Evolutionary conservation across 1,140 invertebrate genomes (phyloP), one percentile per base, ranked within the genome.

Genomic region (Zaprionus davidi): DNA sequence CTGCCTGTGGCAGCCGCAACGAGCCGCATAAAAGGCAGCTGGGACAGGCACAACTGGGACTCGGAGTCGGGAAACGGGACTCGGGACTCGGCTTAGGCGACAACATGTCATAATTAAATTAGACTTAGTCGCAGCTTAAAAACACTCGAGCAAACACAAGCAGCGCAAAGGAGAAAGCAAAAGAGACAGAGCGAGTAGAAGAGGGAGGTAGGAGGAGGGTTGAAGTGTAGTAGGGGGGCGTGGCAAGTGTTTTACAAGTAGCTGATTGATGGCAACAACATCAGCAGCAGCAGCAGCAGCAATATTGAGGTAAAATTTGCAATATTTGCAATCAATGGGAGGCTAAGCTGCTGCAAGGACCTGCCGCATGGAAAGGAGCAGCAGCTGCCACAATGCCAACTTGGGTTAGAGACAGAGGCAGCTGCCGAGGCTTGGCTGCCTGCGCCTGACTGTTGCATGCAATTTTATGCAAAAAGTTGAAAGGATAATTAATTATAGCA

Each of bases 401-500:
- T 63, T 41, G 51, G 28, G 66, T 70, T 64, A 64, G 58, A 59
- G 49, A 20, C 64, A 63, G 38, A n/a, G 15, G 6, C 41, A 46
- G n/a, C 9, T 34, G 41, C 41, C 7, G 9, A 11, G 65, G 56
- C 55, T 44, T 68, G 20, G 60, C 59, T 59, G 36, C 63, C 36
- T 85, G 66, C 62, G 34, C 58, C 67, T 76, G 83, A 64, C 77
- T 88, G 84, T 84, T 88, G 81, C 76, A 88, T 85, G 81, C 84
- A 90, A 90, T 90, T 90, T 90, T 90, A 90, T 90, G 85, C 86
- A 85, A 85, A 90, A 90, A 85, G 85, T 90, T 90, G 85, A 90
- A 90, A 90, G 86, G 85, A 90, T 90, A 90, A 90, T 90, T 90
- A 90, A 90, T 90, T 90, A 90, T 90, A 90, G 85, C 85, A 90